phyloP scores from a whole-genome alignment of 2,797 vertebrate species.

The Macropus fuliginosus region DNA sequence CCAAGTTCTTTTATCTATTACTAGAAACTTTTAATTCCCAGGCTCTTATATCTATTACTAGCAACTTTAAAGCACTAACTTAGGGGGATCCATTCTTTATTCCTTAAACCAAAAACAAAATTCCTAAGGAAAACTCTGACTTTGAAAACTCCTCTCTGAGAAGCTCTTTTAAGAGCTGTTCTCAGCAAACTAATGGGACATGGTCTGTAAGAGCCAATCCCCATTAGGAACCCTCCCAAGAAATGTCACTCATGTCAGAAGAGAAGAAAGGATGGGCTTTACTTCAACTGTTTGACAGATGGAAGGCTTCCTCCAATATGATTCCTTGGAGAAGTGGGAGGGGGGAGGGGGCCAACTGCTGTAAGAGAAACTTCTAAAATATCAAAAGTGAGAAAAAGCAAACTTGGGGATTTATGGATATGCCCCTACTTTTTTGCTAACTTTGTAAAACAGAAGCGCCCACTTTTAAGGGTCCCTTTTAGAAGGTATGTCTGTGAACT shows the following conservation, averaged over 20 bases:
- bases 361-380: neutral
- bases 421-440: neutral
- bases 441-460: neutral
- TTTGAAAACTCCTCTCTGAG: neutral
- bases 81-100: neutral
- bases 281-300: neutral
- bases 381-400: neutral
- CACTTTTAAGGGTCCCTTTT: neutral
- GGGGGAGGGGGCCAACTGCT: neutral
- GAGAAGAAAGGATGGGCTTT: neutral
- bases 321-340: neutral
- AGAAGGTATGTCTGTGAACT: neutral
- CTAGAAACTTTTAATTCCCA: neutral
- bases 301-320: neutral
- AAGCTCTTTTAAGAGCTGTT: neutral
- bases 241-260: neutral
- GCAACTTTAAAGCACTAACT: neutral
- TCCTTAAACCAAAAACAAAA: neutral
- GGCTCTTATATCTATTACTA: neutral
- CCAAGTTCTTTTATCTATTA: too few relatives aligned
- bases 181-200: neutral
- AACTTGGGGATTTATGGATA: neutral
- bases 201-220: neutral
- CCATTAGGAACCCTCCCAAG: neutral
- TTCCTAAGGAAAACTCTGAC: neutral